Percentiles rank a stretch among this genome's conserved stretches.
Evolutionary conservation across 2,888 invertebrate species (phyloP).

Genomic region (Cetonia aurata): DNA sequence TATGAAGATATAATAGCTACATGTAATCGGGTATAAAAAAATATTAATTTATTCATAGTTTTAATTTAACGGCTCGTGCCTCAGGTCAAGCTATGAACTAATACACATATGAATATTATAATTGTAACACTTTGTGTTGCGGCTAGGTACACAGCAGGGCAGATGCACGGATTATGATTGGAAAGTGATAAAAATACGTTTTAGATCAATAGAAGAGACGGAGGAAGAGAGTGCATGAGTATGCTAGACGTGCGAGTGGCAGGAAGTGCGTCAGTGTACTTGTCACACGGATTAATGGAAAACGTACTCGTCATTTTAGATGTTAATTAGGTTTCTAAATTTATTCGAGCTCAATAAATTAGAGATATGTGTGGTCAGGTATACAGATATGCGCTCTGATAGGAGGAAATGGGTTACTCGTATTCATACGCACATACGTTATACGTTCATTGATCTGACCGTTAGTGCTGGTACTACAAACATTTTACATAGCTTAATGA

Average conservation of each 20-base stretch:
- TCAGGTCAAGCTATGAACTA: constrained; percentile 50
- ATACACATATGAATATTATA: constrained; percentile 53
- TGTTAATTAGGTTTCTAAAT: constrained; percentile 39
- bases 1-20: constrained; percentile 31
- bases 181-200: constrained; percentile 39
- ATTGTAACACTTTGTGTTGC: constrained; percentile 47
- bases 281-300: constrained; percentile 38
- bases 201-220: constrained; percentile 25
- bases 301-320: constrained; percentile 33
- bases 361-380: constrained; percentile 35
- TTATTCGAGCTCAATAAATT: constrained; percentile 37
- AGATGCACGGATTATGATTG: constrained; percentile 44
- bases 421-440: not conserved
- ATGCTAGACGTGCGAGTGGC: constrained; percentile 5
- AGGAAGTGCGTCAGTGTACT: constrained; percentile 31
- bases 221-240: not conserved
- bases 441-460: constrained; percentile 2
- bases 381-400: constrained; percentile 25
- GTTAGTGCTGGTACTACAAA: constrained; percentile 9
- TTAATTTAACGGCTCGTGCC: constrained; percentile 49
- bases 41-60: constrained; percentile 53
- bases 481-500: constrained; percentile 20
- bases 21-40: constrained; percentile 30
- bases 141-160: constrained; percentile 7
- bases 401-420: constrained; percentile 31